phyloP scores from a whole-genome alignment of 2,888 invertebrate species.

The Microctonus aethiopoides region DNA sequence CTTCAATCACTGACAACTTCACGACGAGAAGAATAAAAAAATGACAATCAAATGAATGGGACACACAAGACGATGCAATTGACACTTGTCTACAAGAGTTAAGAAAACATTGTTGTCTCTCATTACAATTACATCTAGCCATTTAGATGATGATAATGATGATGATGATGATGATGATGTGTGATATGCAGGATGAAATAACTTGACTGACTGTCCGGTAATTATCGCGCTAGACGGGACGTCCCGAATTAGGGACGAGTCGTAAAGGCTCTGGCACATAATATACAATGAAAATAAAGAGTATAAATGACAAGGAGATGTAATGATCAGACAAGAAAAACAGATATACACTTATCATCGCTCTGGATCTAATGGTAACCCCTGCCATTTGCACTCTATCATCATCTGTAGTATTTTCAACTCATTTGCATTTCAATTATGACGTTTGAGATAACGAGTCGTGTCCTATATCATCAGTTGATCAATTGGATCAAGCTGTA shows the following conservation, averaged over 20 bases:
- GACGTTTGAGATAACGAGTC: not conserved
- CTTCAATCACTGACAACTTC: slow-evolving; percentile 3
- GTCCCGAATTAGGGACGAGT: slow-evolving; percentile 43
- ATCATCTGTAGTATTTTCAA: not conserved
- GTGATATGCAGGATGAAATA: slow-evolving; percentile 7
- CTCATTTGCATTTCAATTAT: slow-evolving; percentile 30
- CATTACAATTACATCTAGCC: slow-evolving; percentile 11
- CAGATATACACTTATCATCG: slow-evolving; percentile 29
- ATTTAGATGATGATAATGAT: not conserved
- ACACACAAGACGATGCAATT: slow-evolving; percentile 35
- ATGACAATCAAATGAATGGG: slow-evolving; percentile 24
- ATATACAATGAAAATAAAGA: slow-evolving; percentile 1
- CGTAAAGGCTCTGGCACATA: slow-evolving; percentile 21
- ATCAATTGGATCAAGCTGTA: not conserved
- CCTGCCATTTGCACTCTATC: slow-evolving; percentile 24
- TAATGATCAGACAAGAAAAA: not conserved
- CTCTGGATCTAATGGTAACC: slow-evolving; percentile 37
- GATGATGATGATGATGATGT: not conserved
- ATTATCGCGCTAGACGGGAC: slow-evolving; percentile 46
- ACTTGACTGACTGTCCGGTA: slow-evolving; percentile 35
- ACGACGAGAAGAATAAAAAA: not conserved
- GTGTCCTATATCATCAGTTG: not conserved
- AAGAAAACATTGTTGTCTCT: slow-evolving; percentile 9
- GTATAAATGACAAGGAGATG: slow-evolving; percentile 13
- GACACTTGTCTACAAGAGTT: slow-evolving; percentile 15